Evolutionary conservation across 2,113 vertebrate genomes (phyloP), one percentile per base, ranked within the genome.

Genomic region (Trinectes maculatus): DNA sequence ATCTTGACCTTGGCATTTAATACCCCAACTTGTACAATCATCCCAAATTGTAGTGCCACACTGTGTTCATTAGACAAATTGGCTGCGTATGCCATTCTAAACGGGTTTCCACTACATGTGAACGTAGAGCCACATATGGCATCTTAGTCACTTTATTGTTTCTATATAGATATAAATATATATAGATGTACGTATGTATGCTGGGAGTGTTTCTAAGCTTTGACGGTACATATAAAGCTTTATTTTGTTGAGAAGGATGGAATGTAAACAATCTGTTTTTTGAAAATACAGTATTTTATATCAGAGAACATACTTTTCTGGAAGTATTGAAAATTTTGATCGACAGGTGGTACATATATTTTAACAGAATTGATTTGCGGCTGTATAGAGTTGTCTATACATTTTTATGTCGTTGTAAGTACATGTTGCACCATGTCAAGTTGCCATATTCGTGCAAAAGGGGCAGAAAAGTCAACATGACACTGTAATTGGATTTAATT

Each of bases 281-380:
- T 89, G 70, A 82, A 82, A 90, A 86, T 86, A 90, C 82, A 91
- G 89, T 93, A 92, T 94, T 94, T 94, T 94, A 87, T 93, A 94
- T 91, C 77, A 91, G 90, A 92, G 86, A 87, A 90, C 82, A 87
- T 89, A 91, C 82, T 92, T 94, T 93, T 94, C 85, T 91, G 91
- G 91, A 89, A 88, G 91, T 90, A 91, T 85, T 87, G 77, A 84
- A 85, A 64, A 87, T 89, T 92, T 93, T 88, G 77, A 90, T 89
- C 29, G 85, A 92, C 83, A 80, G 84, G 87, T 79, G 89, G 89
- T 91, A 88, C 87, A 87, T 93, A 92, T 92, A 93, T 94, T 94
- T 94, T 91, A 95, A 94, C 94, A 93, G 93, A 94, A 94, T 84
- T 88, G 92, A 95, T 95, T 92, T 94, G 92, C 92, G 92, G 92